Base-by-base conservation (phyloP, 1,140 invertebrate species). In the Pogonomyrmex californicus region DNA sequence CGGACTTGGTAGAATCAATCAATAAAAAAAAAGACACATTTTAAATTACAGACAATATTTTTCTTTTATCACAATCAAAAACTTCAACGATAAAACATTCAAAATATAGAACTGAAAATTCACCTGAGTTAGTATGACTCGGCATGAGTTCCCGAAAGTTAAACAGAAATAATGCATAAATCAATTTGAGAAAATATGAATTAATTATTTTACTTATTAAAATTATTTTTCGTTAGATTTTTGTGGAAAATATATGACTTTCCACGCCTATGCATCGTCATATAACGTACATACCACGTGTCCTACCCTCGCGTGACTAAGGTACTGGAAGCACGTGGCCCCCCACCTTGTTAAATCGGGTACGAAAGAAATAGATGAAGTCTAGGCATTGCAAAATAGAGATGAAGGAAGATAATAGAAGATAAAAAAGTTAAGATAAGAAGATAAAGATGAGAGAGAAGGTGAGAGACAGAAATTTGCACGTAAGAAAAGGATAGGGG, bases 241-340 rank as follows among this genome's bases (percentile, higher is more conserved):
- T 23, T 41, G 4, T 60, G 51, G 10, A 58, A 63, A 63, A 75
- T 83, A 58, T 33, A 33, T 38, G 12, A 47, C 36, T 62, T 86
- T 82, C 86, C 41, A 60, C 77, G 78, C 87, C 83, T 88, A 88
- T 91, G 78, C 58, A 44, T 75, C 38, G 12, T 54, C 47, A 41
- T 79, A 70, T 51, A 63, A 85, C 78, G 33, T 86, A 71, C 70
- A 62, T 79, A 90, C 87, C 91, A 91, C 87, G 87, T 92, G 89
- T 90, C 83, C 85, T 86, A 88, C 66, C 89, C 91, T 91, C 86
- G 83, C 83, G 85, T 91, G 90, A 91, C 82, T 91, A 58, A 83
- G 66, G 79, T 73, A 86, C 77, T 65, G 75, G 49, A 76, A 92
- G 89, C 92, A 92, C 92, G 91, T 93, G 92, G 91, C 86, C 91